Percentiles rank a stretch among this genome's conserved stretches.
These are phyloP conservation scores for Prunella himalayana DNA, from an alignment of 2,113 vertebrate genomes.

Conservation along the genomic window DNA sequence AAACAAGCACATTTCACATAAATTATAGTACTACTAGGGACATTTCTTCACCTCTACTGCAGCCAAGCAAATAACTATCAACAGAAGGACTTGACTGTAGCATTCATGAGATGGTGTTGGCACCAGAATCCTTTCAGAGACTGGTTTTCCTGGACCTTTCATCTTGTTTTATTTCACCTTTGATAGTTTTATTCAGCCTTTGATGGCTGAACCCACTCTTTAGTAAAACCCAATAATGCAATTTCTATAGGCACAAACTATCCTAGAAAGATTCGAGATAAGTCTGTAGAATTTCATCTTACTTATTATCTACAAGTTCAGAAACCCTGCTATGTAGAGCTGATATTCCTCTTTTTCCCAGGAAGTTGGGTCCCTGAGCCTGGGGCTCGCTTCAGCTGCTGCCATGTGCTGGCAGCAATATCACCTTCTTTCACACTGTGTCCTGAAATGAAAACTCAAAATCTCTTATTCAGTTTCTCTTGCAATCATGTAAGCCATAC, in stretches of 20 bases:
- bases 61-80: not conserved
- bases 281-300: not conserved
- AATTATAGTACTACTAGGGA: not conserved
- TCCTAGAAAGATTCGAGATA: not conserved
- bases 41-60: not conserved
- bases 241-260: not conserved
- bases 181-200: not conserved
- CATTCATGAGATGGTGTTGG: not conserved
- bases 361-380: not conserved
- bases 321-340: not conserved
- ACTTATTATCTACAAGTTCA: not conserved
- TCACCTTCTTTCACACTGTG: not conserved
- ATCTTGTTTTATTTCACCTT: not conserved
- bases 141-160: not conserved
- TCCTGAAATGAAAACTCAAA: not conserved
- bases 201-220: not conserved
- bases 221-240: not conserved
- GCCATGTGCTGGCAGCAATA: not conserved
- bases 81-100: not conserved
- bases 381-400: not conserved
- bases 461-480: not conserved
- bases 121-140: not conserved
- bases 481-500: not conserved
- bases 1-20: not conserved
- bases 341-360: not conserved